These are phyloP conservation scores for Stegostoma tigrinum DNA, from an alignment of 2,113 vertebrate genomes.

Conservation along the genomic window DNA sequence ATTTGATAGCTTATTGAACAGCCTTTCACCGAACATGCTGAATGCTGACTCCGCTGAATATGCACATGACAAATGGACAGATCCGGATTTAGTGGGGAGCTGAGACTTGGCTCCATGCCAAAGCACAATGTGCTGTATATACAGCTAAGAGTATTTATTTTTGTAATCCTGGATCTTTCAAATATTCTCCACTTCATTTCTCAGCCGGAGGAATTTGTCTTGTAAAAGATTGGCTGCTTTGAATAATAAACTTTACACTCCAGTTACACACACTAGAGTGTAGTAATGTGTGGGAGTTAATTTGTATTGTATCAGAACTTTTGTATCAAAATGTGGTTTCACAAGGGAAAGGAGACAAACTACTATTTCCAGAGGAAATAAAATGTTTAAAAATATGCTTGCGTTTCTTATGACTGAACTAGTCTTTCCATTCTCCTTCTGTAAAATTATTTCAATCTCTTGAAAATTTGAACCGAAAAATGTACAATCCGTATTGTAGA, in stretches of 20 bases:
- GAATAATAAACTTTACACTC: conserved; percentile 35
- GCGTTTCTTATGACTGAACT: neutral
- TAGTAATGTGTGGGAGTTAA: conserved; percentile 30
- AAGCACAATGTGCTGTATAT: conserved; percentile 22
- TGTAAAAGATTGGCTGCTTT: conserved; percentile 35
- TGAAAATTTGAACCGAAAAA: neutral
- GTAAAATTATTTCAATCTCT: conserved; percentile 5
- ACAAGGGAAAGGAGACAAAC: neutral
- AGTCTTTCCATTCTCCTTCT: neutral
- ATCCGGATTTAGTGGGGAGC: conserved; percentile 15
- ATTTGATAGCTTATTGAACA: neutral
- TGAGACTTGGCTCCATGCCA: conserved; percentile 15
- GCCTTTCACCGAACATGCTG: neutral
- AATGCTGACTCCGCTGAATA: conserved; percentile 28
- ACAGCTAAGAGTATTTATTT: conserved; percentile 33
- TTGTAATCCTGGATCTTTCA: conserved; percentile 19
- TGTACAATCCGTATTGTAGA: neutral
- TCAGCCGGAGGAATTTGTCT: conserved; percentile 25
- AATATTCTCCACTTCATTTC: conserved; percentile 22
- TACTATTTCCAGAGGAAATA: conserved; percentile 23
- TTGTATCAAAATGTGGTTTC: neutral
- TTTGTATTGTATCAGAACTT: conserved; percentile 20
- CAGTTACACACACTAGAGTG: neutral
- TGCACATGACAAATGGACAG: conserved; percentile 23
- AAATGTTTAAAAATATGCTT: conserved; percentile 3